Percentiles rank a stretch among this genome's conserved stretches.
phyloP scores from a whole-genome alignment of 2,888 invertebrate genomes.

The Dermolepida albohirtum region DNA sequence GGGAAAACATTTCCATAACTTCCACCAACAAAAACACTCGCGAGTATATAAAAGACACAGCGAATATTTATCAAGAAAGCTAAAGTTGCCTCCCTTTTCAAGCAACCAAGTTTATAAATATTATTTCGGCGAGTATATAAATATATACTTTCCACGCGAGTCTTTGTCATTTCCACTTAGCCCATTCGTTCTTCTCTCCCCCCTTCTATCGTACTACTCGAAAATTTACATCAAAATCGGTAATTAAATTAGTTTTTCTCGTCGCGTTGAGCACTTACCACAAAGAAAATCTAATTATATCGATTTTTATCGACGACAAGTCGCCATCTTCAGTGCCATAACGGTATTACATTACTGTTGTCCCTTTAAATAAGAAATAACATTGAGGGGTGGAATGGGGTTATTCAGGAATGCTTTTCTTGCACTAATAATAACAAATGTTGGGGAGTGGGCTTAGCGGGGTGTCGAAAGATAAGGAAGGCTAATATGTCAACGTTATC shows the following conservation, averaged over 20 bases:
- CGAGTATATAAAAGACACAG: too few species aligned
- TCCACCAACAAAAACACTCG: too few species aligned
- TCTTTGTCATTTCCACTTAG: constrained; percentile 22
- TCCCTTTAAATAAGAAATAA: constrained; percentile 12
- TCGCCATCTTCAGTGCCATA: too few species aligned
- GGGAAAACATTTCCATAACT: too few species aligned
- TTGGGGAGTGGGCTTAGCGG: constrained; percentile 40
- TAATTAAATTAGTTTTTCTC: constrained; percentile 32
- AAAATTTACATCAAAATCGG: constrained; percentile 32
- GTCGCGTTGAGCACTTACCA: constrained; percentile 1
- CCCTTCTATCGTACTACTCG: too few species aligned
- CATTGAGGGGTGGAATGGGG: constrained; percentile 5
- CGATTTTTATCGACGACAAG: constrained; percentile 22
- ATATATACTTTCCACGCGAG: constrained; percentile 15
- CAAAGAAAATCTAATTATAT: constrained; percentile 34
- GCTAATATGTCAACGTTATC: constrained; percentile 48
- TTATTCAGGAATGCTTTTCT: constrained; percentile 26
- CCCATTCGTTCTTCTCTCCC: background rate
- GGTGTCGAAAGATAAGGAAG: constrained; percentile 47
- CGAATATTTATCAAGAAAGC: too few species aligned
- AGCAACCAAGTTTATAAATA: constrained; percentile 20
- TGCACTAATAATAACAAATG: constrained; percentile 43
- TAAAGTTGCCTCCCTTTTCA: background rate
- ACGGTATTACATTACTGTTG: constrained; percentile 4
- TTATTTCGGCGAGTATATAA: constrained; percentile 16